A percentile compares a stretch with the other conserved stretches of the same genome.
Conservation (phyloP, 2,888 invertebrate genomes). For the Byasa hedistus region DNA sequence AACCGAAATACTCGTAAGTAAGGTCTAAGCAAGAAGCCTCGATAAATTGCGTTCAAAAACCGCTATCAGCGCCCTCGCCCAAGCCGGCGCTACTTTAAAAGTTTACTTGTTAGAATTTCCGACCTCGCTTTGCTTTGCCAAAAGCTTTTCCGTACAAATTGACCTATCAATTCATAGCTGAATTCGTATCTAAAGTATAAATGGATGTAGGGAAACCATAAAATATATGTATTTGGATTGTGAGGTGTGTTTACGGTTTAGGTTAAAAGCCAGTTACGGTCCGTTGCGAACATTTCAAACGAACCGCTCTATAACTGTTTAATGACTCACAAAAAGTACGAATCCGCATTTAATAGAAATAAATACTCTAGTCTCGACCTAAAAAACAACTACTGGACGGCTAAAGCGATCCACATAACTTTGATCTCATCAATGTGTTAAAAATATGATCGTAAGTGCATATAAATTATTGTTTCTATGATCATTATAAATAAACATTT, state of each 20-base stretch:
- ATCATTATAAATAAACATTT: background rate
- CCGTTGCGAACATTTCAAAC: conserved; percentile 15
- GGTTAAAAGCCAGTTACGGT: conserved; percentile 16
- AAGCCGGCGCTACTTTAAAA: conserved; percentile 25
- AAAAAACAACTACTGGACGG: background rate
- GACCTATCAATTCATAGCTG: conserved; percentile 29
- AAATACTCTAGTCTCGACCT: conserved; percentile 6
- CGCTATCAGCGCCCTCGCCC: conserved; percentile 27
- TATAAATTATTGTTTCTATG: background rate
- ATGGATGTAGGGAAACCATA: conserved; percentile 8
- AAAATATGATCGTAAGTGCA: background rate
- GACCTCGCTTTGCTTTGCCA: conserved; percentile 27
- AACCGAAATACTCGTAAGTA: conserved; percentile 31
- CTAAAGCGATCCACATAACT: background rate
- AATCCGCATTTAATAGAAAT: conserved; percentile 11
- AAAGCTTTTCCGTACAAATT: conserved; percentile 28
- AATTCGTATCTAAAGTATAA: conserved; percentile 8
- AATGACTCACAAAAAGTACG: conserved; percentile 12
- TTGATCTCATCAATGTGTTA: background rate
- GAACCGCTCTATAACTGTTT: conserved; percentile 20
- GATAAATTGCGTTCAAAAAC: conserved; percentile 31
- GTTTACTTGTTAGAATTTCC: conserved; percentile 31
- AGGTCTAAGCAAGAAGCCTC: conserved; percentile 30
- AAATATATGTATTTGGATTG: conserved; percentile 17
- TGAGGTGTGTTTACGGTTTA: conserved; percentile 10